phyloP scores from a whole-genome alignment of 2,888 invertebrate species.

The Mermis nigrescens region DNA sequence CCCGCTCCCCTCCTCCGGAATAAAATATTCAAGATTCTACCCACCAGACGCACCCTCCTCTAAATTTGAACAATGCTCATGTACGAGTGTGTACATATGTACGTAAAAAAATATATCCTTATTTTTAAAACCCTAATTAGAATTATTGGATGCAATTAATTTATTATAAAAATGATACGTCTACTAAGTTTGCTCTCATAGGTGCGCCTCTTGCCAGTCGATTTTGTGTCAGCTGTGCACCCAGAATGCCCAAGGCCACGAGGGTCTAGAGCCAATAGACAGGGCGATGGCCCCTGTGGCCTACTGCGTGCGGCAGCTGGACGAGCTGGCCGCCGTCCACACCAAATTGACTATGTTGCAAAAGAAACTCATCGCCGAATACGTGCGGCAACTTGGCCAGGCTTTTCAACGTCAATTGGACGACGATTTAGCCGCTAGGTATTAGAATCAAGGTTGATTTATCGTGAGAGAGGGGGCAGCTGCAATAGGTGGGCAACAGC shows the following conservation, averaged over 20 bases:
- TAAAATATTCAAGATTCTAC: too few species aligned
- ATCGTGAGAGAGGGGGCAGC: too few species aligned
- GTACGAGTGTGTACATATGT: too few species aligned
- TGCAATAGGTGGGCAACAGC: too few species aligned
- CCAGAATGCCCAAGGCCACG: neutral
- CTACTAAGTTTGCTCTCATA: too few species aligned
- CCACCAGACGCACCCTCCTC: too few species aligned
- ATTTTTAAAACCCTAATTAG: too few species aligned
- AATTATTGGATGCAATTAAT: too few species aligned
- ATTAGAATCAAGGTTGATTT: neutral
- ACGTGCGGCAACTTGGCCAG: slow-evolving; percentile 4
- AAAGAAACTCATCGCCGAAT: slow-evolving; percentile 8
- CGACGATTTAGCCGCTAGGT: slow-evolving; percentile 2
- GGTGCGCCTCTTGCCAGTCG: neutral
- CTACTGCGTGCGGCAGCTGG: slow-evolving; percentile 10
- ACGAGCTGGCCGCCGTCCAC: slow-evolving; percentile 11
- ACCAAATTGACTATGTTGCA: slow-evolving; percentile 11
- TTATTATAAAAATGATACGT: too few species aligned
- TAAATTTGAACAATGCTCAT: too few species aligned
- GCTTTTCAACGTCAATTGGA: slow-evolving; percentile 6
- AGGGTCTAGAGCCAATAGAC: neutral
- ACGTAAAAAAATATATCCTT: too few species aligned
- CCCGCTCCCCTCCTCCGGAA: too few species aligned
- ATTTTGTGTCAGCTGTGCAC: neutral
- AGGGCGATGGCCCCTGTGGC: slow-evolving; percentile 4